Conservation (phyloP, 2,888 invertebrate species). For the Tetranychus truncatus region DNA sequence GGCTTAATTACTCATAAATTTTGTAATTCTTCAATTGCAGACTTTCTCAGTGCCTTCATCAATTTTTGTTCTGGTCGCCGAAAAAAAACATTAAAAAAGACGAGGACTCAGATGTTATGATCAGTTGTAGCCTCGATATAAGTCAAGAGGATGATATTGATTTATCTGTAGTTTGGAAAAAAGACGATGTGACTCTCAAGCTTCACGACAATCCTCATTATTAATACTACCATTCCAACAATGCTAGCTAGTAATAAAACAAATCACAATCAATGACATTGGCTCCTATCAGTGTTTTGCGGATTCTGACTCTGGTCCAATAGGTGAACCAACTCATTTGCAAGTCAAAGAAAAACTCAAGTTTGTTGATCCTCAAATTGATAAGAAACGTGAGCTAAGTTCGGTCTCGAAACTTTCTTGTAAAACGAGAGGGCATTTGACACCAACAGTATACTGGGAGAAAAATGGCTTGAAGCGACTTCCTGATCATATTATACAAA, state of each 20-base stretch:
- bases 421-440: conserved; percentile 61
- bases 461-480: conserved; percentile 40
- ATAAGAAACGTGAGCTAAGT: conserved; percentile 62
- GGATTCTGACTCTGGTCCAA: not conserved
- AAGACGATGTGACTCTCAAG: too few species aligned
- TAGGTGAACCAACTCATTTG: not conserved
- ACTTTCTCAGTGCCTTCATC: too few species aligned
- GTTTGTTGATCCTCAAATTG: conserved; percentile 65
- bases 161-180: too few species aligned
- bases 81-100: too few species aligned
- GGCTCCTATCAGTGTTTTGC: not conserved
- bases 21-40: too few species aligned
- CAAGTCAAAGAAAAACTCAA: conserved; percentile 47
- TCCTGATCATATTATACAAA: conserved; percentile 56
- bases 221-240: too few species aligned
- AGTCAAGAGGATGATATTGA: too few species aligned
- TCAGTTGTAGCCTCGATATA: too few species aligned
- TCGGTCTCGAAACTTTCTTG: conserved; percentile 66
- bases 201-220: too few species aligned
- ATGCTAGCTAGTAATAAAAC: not conserved
- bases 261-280: not conserved
- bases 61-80: too few species aligned
- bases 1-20: too few species aligned
- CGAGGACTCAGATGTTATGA: too few species aligned
- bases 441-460: conserved; percentile 53